Evolutionary conservation across 2,797 vertebrate genomes (phyloP).

Genomic region (Anabacerthia variegaticeps): DNA sequence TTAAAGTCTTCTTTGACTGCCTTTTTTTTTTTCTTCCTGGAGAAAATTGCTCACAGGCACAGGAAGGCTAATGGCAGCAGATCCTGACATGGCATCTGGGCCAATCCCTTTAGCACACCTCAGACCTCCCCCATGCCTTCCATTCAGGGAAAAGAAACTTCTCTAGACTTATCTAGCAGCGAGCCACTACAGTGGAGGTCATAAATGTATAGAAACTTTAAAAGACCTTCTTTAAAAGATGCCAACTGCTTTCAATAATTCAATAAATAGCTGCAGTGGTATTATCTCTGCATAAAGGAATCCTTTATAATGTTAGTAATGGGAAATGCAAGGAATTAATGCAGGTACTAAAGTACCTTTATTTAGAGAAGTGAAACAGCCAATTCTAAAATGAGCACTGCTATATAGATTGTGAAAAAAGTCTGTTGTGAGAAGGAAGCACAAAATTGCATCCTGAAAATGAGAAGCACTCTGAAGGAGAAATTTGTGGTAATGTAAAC

Average conservation of each 20-base stretch:
- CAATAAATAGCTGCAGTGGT: not conserved
- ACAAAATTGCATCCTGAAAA: constrained; percentile 56
- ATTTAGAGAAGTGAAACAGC: constrained; percentile 16
- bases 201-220: not conserved
- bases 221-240: not conserved
- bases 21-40: not conserved
- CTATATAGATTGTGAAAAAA: not conserved
- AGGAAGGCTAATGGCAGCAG: not conserved
- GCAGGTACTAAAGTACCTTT: not conserved
- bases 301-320: not conserved
- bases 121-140: not conserved
- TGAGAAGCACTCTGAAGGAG: constrained; percentile 18
- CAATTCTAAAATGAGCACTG: not conserved
- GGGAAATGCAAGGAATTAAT: not conserved
- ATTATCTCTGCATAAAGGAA: not conserved
- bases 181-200: not conserved
- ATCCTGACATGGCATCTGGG: not conserved
- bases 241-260: not conserved
- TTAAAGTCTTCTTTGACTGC: not conserved
- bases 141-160: not conserved
- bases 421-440: constrained; percentile 19
- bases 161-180: not conserved
- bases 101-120: not conserved
- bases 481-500: constrained; percentile 38
- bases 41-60: not conserved